Base-by-base conservation (phyloP, 1,140 invertebrate genomes). In the Bombus impatiens region DNA sequence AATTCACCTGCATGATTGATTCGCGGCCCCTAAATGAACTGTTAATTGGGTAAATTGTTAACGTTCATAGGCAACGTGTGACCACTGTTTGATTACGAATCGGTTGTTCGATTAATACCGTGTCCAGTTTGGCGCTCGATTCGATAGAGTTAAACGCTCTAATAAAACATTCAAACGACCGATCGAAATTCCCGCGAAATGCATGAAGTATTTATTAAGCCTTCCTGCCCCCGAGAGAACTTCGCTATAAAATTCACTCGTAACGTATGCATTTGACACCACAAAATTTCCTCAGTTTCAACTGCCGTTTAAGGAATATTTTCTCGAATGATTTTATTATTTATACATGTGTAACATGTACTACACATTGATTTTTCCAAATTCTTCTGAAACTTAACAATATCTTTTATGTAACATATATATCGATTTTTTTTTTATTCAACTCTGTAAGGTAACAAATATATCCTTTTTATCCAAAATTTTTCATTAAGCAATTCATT, bases 31-130 rank as follows among this genome's bases (percentile, higher is more conserved):
- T 53, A 74, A 85, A 80, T 80, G 78, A 80, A 80, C 68, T 80
- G 77, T 85, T 80, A 85, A 80, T 85, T 40, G 68, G 40, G 53
- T 47, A 53, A 81, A 85, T 81, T 85, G 83, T 80, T 81, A 81
- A 81, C 70, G 40, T 42, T 47, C 53, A 32, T 72, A 42, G 53
- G 3, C 12, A 37, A 35, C 40, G 9, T 25, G 75, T 18, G 77
- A 47, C 78, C 68, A 13, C 78, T 28, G 67, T 80, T 81, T 65
- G 83, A 81, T 85, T 85, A 74, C 83, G 42, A 65, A 67, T 80
- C 78, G 67, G 70, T 53, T 53, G 70, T 53, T 53, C 40, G 68
- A 85, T 85, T 85, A 85, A 85, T 85, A 80, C 67, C 53, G 37
- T 25, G 40, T 42, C 35, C 82, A 28, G 40, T 18, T 68, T 53